Evolutionary conservation across 2,797 vertebrate genomes (phyloP).

Genomic region (Sebastes taczanowskii): DNA sequence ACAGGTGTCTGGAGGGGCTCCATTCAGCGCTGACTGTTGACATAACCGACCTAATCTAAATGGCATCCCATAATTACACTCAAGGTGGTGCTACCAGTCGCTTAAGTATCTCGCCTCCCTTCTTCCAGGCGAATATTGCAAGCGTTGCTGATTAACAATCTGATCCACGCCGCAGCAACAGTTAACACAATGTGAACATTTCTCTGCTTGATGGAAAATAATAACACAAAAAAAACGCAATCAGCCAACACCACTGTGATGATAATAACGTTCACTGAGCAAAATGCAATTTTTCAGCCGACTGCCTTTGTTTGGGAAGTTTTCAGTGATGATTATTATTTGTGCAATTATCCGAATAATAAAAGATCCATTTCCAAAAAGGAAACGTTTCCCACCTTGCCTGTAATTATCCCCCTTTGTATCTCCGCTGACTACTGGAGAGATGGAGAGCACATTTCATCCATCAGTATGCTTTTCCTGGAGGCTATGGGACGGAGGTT

Average conservation of each 20-base stretch:
- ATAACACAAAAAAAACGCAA: constrained; percentile 46
- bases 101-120: constrained; percentile 23
- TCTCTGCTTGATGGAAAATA: constrained; percentile 65
- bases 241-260: constrained; percentile 59
- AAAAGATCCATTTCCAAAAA: constrained; percentile 51
- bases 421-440: background rate
- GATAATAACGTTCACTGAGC: constrained; percentile 65
- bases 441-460: constrained; percentile 34
- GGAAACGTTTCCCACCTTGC: constrained; percentile 54
- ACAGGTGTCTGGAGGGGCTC: constrained; percentile 34
- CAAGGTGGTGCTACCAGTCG: constrained; percentile 26
- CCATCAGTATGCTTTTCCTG: constrained; percentile 26
- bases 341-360: constrained; percentile 68
- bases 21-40: constrained; percentile 36
- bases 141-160: constrained; percentile 56
- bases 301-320: constrained; percentile 72
- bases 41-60: constrained; percentile 31
- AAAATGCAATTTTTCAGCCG: constrained; percentile 76
- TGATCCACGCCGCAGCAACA: constrained; percentile 48
- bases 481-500: constrained; percentile 55
- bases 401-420: constrained; percentile 42
- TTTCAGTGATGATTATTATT: constrained; percentile 72
- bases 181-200: constrained; percentile 65
- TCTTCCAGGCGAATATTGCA: constrained; percentile 11
- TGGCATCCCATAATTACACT: constrained; percentile 41